Evolutionary conservation across 2,113 vertebrate species (phyloP).

Genomic region (Nibea coibor): DNA sequence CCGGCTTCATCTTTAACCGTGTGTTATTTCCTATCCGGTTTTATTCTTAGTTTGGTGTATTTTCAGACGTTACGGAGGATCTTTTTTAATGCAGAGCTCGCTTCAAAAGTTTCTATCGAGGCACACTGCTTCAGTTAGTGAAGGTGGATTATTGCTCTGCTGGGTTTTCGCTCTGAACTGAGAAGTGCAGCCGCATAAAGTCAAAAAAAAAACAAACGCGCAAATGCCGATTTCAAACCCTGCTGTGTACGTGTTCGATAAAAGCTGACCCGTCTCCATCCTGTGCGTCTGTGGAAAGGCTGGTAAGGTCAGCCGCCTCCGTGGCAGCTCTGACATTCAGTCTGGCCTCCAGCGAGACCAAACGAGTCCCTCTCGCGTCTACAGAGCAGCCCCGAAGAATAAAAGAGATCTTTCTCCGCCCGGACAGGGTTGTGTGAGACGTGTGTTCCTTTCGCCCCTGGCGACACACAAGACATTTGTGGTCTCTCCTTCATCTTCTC

Average conservation of each 20-base stretch:
- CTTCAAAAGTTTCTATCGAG: not conserved
- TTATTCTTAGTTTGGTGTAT: not conserved
- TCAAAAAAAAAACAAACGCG: slow-evolving; percentile 34
- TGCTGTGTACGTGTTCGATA: slow-evolving; percentile 49
- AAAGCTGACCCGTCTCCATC: slow-evolving; percentile 55
- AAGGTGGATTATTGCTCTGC: slow-evolving; percentile 1
- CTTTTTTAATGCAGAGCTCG: not conserved
- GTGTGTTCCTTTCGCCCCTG: slow-evolving; percentile 46
- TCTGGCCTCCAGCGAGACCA: slow-evolving; percentile 59
- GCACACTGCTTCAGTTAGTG: not conserved
- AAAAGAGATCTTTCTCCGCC: slow-evolving; percentile 54
- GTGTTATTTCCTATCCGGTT: not conserved
- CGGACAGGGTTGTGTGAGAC: slow-evolving; percentile 43
- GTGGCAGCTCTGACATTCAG: slow-evolving; percentile 75
- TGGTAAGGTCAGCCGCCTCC: slow-evolving; percentile 71
- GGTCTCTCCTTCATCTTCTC: slow-evolving; percentile 56
- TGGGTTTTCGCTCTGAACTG: not conserved
- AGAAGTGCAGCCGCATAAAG: slow-evolving; percentile 7
- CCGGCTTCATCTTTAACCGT: not conserved
- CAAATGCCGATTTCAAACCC: slow-evolving; percentile 26
- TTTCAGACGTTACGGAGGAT: not conserved
- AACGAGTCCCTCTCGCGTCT: slow-evolving; percentile 47
- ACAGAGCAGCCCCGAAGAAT: slow-evolving; percentile 52
- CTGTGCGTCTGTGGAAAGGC: slow-evolving; percentile 46
- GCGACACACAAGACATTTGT: slow-evolving; percentile 63